phyloP scores from a whole-genome alignment of 2,113 vertebrate species.

The Pogonocichla stellata region DNA sequence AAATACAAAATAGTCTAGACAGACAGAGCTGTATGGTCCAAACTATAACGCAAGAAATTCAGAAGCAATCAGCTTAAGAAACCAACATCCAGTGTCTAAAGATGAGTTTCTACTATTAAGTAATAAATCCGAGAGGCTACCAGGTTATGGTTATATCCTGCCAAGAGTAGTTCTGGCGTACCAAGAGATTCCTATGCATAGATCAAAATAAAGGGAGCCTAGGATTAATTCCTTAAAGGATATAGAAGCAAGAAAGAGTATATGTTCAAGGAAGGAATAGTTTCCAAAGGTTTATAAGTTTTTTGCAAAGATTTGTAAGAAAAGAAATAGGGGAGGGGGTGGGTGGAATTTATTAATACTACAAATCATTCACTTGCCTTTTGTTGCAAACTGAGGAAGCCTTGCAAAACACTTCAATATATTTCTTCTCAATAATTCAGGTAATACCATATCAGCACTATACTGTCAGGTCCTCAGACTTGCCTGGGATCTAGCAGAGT shows the following conservation, averaged over 20 bases:
- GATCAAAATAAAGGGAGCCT: background rate
- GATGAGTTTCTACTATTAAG: background rate
- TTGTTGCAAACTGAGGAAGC: background rate
- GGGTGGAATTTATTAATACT: background rate
- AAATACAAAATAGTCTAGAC: background rate
- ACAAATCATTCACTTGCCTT: background rate
- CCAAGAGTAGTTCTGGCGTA: background rate
- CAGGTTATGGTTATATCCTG: background rate
- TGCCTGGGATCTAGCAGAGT: background rate
- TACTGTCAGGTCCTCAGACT: background rate
- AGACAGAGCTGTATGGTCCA: background rate
- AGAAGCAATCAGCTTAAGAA: conserved; percentile 6
- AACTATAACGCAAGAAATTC: background rate
- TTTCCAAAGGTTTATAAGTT: background rate
- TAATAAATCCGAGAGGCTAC: background rate
- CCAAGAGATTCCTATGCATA: background rate
- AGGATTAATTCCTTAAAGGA: background rate
- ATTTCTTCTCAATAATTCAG: background rate
- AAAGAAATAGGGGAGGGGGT: accelerated
- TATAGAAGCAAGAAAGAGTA: background rate
- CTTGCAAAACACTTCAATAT: background rate
- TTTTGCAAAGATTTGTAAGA: background rate
- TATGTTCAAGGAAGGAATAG: background rate
- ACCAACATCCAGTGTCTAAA: background rate
- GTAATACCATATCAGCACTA: background rate